Evolutionary conservation across 2,113 vertebrate species (phyloP).

Genomic region (Oxyura jamaicensis): DNA sequence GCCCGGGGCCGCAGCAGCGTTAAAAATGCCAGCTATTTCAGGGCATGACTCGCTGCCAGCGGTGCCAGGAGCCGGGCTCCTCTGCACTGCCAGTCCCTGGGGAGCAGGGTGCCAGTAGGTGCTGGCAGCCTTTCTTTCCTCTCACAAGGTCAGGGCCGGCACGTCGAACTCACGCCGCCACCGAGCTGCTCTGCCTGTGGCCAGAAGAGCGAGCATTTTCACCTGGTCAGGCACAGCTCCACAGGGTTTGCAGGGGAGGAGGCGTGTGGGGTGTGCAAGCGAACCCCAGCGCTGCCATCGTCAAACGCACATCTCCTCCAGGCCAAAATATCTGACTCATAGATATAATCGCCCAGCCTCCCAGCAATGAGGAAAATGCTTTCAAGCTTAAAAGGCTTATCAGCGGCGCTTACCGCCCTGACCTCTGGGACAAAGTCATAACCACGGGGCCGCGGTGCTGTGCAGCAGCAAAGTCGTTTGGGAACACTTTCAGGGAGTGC

Average conservation of each 20-base stretch:
- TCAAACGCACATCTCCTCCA: background rate
- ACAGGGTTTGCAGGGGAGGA: background rate
- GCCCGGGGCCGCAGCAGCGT: background rate
- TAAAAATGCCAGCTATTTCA: background rate
- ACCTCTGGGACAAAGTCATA: background rate
- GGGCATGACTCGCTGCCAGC: background rate
- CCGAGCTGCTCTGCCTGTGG: background rate
- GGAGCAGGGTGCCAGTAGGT: background rate
- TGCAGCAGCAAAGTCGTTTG: background rate
- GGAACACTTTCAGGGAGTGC: background rate
- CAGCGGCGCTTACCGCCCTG: background rate
- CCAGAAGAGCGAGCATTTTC: slow-evolving; percentile 6
- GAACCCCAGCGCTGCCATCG: background rate
- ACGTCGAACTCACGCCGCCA: background rate
- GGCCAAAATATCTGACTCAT: background rate
- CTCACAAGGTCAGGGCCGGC: background rate
- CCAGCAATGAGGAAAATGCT: background rate
- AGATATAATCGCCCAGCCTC: background rate
- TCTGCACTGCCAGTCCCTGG: accelerated
- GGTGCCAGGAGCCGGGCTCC: background rate
- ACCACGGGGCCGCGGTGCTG: background rate
- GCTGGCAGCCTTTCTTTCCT: background rate
- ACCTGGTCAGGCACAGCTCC: background rate
- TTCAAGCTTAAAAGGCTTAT: background rate
- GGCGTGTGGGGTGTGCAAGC: background rate